Evolutionary conservation across 1,140 invertebrate genomes (phyloP).

Genomic region (Apis laboriosa): DNA sequence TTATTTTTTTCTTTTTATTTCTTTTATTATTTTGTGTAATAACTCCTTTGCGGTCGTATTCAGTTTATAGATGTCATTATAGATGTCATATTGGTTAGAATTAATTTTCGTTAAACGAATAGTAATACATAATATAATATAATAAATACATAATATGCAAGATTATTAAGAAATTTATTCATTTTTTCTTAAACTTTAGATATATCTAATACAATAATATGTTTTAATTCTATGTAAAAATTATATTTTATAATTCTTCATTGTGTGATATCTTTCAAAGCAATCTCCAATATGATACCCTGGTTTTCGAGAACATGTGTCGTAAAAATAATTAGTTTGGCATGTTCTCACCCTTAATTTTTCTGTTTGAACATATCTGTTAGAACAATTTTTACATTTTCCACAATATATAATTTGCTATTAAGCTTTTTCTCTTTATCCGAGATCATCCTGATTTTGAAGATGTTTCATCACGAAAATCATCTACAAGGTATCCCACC

Average conservation of each 20-base stretch:
- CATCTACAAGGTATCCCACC: conserved; percentile 9
- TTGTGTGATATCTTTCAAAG: conserved; percentile 15
- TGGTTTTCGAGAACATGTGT: neutral
- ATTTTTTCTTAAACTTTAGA: neutral
- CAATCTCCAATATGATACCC: neutral
- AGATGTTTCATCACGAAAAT: conserved; percentile 18
- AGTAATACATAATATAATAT: too few relatives aligned
- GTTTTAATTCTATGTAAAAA: too few relatives aligned
- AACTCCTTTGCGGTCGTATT: too few relatives aligned
- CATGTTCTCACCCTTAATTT: neutral
- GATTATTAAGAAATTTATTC: too few relatives aligned
- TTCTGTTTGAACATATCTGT: conserved; percentile 16
- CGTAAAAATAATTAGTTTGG: conserved; percentile 9
- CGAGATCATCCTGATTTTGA: conserved; percentile 21
- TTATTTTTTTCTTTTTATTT: too few relatives aligned
- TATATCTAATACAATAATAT: too few relatives aligned
- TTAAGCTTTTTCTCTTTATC: conserved; percentile 18
- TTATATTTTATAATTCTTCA: conserved; percentile 11
- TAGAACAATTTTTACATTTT: conserved; percentile 15
- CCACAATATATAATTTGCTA: conserved; percentile 16
- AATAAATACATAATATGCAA: too few relatives aligned
- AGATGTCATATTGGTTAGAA: too few relatives aligned
- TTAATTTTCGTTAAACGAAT: too few relatives aligned
- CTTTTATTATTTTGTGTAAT: too few relatives aligned
- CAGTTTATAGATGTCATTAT: too few relatives aligned